phyloP scores from a whole-genome alignment of 2,888 invertebrate species.

The Buathra laborator region DNA sequence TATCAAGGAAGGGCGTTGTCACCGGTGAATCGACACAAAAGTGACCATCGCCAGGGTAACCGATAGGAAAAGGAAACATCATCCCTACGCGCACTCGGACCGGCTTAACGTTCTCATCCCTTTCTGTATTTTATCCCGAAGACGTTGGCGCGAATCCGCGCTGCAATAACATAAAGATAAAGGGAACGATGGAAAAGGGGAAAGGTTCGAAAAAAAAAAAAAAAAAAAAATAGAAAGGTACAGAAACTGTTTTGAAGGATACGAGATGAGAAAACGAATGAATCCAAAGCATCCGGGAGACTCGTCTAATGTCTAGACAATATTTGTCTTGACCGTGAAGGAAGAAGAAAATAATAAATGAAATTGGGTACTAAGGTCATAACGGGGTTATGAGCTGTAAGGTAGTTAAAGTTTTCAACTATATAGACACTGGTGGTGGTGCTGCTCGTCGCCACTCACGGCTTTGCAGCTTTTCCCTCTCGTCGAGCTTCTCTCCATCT shows the following conservation, averaged over 20 bases:
- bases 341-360: slow-evolving; percentile 81
- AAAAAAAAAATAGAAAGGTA: slow-evolving; percentile 1
- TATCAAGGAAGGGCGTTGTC: slow-evolving; percentile 65
- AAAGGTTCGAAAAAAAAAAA: slow-evolving; percentile 52
- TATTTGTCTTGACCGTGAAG: slow-evolving; percentile 79
- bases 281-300: slow-evolving; percentile 28
- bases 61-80: slow-evolving; percentile 75
- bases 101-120: slow-evolving; percentile 67
- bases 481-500: slow-evolving; percentile 49
- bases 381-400: slow-evolving; percentile 83
- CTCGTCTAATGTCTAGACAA: slow-evolving; percentile 79
- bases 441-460: slow-evolving; percentile 33
- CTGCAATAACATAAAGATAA: slow-evolving; percentile 70
- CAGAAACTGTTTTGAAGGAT: slow-evolving; percentile 10
- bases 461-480: slow-evolving; percentile 43
- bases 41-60: slow-evolving; percentile 81
- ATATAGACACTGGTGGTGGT: slow-evolving; percentile 63
- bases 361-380: slow-evolving; percentile 78
- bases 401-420: slow-evolving; percentile 83
- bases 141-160: slow-evolving; percentile 48
- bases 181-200: slow-evolving; percentile 42
- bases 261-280: slow-evolving; percentile 48
- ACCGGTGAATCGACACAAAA: slow-evolving; percentile 77
- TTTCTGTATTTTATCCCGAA: slow-evolving; percentile 63
- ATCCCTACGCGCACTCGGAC: slow-evolving; percentile 43